These are phyloP conservation scores for Celastrina argiolus DNA, from an alignment of 2,888 invertebrate genomes.

Conservation along the genomic window DNA sequence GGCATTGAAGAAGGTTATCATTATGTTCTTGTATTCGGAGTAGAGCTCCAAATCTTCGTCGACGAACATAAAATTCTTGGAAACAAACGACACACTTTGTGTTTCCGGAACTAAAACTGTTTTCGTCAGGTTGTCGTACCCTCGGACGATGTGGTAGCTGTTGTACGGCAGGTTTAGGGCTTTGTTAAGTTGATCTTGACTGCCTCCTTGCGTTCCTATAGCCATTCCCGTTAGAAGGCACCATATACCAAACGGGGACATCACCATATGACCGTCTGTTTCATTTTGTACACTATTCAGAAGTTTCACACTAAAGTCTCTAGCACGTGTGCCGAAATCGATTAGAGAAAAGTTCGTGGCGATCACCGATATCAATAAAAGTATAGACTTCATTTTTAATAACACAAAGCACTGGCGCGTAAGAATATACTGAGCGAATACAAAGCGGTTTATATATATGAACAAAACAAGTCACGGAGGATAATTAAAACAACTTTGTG, in stretches of 20 bases:
- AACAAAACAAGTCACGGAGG: neutral
- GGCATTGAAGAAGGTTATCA: conserved; percentile 51
- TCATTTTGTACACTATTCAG: conserved; percentile 56
- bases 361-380: conserved; percentile 22
- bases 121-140: conserved; percentile 49
- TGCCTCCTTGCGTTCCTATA: conserved; percentile 55
- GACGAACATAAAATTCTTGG: conserved; percentile 62
- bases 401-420: neutral
- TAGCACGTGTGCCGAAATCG: conserved; percentile 58
- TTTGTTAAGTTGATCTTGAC: conserved; percentile 49
- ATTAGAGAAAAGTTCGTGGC: conserved; percentile 37
- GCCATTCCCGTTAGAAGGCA: conserved; percentile 63
- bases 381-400: conserved; percentile 21
- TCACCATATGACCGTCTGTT: conserved; percentile 58
- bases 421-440: neutral
- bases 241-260: conserved; percentile 72
- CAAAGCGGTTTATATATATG: neutral
- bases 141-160: conserved; percentile 41
- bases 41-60: conserved; percentile 53
- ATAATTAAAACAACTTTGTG: neutral
- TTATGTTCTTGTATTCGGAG: conserved; percentile 42
- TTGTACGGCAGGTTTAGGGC: conserved; percentile 56
- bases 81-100: conserved; percentile 51
- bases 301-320: conserved; percentile 64
- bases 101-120: conserved; percentile 49